A percentile compares a stretch with the other conserved stretches of the same genome.
Evolutionary conservation across 2,888 invertebrate genomes (phyloP).

Genomic region (Stenichneumon culpator): DNA sequence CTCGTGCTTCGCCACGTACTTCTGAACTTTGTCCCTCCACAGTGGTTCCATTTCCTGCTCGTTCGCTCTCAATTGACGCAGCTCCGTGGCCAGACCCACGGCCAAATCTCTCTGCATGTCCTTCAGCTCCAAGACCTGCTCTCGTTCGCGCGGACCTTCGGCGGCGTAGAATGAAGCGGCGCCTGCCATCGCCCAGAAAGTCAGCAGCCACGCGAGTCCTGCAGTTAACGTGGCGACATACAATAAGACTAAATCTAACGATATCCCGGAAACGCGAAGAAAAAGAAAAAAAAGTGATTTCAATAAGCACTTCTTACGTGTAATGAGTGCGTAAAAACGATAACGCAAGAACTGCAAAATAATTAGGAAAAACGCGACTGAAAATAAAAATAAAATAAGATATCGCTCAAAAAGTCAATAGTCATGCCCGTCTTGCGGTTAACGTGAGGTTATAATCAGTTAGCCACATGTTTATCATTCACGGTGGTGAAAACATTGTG

Average conservation of each 20-base stretch:
- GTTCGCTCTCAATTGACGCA: constrained; percentile 87
- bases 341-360: no score
- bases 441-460: background rate
- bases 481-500: no score
- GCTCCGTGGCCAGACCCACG: constrained; percentile 88
- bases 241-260: background rate
- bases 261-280: no score
- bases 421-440: constrained; percentile 86
- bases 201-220: constrained; percentile 87
- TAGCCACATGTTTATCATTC: background rate
- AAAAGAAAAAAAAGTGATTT: no score
- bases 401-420: constrained; percentile 88
- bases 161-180: constrained; percentile 88
- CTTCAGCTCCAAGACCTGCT: constrained; percentile 86
- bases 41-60: constrained; percentile 85
- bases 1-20: constrained; percentile 87
- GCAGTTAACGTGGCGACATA: background rate
- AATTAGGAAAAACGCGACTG: no score
- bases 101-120: constrained; percentile 88
- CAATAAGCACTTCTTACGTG: no score
- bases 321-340: no score
- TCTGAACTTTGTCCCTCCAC: constrained; percentile 88
- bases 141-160: constrained; percentile 89
- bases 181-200: constrained; percentile 89
- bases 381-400: no score